Percentiles rank a stretch among this genome's conserved stretches.
Evolutionary conservation across 2,888 invertebrate species (phyloP).

Genomic region (Mesorhabditis sp.): DNA sequence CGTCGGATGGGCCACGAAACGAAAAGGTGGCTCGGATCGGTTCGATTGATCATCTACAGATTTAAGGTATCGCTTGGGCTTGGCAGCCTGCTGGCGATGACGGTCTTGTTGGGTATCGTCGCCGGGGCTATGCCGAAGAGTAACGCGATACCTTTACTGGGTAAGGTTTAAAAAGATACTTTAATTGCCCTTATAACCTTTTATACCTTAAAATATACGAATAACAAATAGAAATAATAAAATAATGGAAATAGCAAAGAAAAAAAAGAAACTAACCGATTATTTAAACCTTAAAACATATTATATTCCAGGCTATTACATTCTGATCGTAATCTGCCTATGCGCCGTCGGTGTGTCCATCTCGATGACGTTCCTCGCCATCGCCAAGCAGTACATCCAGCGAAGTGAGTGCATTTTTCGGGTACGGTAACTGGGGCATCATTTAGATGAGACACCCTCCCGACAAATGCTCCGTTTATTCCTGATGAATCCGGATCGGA

Average conservation of each 20-base stretch:
- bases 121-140: constrained; percentile 54
- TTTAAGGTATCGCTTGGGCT: constrained; percentile 48
- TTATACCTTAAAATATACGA: constrained; percentile 1
- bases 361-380: constrained; percentile 47
- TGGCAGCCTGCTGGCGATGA: constrained; percentile 47
- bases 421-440: background rate
- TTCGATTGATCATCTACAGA: constrained; percentile 9
- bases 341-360: constrained; percentile 49
- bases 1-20: constrained; percentile 50
- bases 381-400: constrained; percentile 43
- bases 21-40: constrained; percentile 35
- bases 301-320: constrained; percentile 38
- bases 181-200: background rate
- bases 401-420: constrained; percentile 21
- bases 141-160: constrained; percentile 48
- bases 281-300: background rate
- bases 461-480: constrained; percentile 21
- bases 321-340: constrained; percentile 47
- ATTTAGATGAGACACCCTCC: constrained; percentile 32
- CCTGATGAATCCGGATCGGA: constrained; percentile 23
- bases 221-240: background rate
- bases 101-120: constrained; percentile 49
- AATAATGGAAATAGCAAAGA: background rate
- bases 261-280: background rate
- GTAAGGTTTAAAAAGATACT: constrained; percentile 15